Percentiles rank a stretch among this genome's conserved stretches.
phyloP scores from a whole-genome alignment of 2,888 invertebrate species.

The Hypomecis punctinalis region DNA sequence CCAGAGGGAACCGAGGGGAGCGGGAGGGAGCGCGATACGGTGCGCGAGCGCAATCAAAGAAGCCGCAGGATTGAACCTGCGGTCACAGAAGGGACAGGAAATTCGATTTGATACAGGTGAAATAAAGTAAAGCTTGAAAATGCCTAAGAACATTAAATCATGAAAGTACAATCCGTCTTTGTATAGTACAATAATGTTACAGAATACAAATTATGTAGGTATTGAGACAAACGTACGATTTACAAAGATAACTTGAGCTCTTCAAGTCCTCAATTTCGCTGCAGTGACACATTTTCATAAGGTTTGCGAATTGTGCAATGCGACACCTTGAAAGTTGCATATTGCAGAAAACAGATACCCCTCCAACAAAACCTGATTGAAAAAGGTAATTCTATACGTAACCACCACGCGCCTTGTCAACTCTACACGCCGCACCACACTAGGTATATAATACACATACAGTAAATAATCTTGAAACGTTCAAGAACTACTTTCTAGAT shows the following conservation, averaged over 20 bases:
- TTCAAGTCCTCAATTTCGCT: background rate
- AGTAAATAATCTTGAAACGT: background rate
- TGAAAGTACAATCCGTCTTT: background rate
- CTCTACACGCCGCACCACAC: constrained; percentile 15
- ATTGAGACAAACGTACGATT: no score
- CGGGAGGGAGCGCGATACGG: constrained; percentile 61
- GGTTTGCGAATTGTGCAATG: constrained; percentile 2
- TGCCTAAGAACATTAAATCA: background rate
- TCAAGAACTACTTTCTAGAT: background rate
- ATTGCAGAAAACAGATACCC: constrained; percentile 11
- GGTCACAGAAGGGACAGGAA: constrained; percentile 64
- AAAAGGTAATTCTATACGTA: constrained; percentile 38
- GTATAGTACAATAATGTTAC: no score
- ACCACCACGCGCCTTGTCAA: constrained; percentile 21
- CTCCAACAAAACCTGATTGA: constrained; percentile 25
- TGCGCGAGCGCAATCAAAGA: constrained; percentile 74
- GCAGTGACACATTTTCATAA: constrained; percentile 3
- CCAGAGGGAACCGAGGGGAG: constrained; percentile 45
- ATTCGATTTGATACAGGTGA: constrained; percentile 51
- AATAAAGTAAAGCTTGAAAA: background rate
- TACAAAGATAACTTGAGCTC: background rate
- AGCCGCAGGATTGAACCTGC: constrained; percentile 72
- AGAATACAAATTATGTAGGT: no score
- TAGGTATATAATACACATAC: background rate
- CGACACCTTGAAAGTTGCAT: constrained; percentile 17